Conservation (phyloP, 2,888 invertebrate species). For the Empis livida region DNA sequence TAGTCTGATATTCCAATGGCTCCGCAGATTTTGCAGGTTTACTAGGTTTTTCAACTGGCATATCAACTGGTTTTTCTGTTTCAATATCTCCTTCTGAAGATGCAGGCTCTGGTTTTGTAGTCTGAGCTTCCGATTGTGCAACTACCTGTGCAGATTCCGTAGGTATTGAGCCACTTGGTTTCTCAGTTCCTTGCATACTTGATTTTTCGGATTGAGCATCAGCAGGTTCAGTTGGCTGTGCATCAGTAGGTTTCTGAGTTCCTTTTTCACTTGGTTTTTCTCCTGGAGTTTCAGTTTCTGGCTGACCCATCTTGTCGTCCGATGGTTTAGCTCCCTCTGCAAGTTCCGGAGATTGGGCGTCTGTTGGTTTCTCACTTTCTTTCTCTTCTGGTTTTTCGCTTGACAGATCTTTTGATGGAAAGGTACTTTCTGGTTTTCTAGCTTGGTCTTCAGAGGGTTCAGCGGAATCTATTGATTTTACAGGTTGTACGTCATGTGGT, state of each 20-base stretch:
- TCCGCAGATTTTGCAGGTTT: too few relatives aligned
- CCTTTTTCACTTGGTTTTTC: too few relatives aligned
- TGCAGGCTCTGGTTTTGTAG: not conserved
- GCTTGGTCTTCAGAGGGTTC: constrained; percentile 8
- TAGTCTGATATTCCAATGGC: too few relatives aligned
- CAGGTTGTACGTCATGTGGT: not conserved
- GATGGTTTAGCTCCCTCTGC: not conserved
- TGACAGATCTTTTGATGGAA: not conserved
- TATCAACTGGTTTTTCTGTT: constrained; percentile 13
- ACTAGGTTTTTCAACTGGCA: not conserved
- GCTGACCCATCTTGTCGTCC: too few relatives aligned
- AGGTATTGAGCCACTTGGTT: too few relatives aligned
- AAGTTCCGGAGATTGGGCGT: too few relatives aligned
- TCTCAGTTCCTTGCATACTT: too few relatives aligned
- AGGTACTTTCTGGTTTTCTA: constrained; percentile 2
- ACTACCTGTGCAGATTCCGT: too few relatives aligned
- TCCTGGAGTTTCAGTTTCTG: too few relatives aligned
- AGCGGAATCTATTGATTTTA: not conserved
- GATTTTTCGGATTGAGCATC: too few relatives aligned
- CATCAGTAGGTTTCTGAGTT: constrained; percentile 13
- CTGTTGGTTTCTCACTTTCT: not conserved
- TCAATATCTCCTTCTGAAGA: constrained; percentile 14
- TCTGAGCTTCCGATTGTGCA: not conserved
- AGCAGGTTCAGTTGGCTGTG: constrained; percentile 2
- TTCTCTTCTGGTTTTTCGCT: not conserved